Conservation (phyloP, 2,113 vertebrate genomes). For the Pycnonotus jocosus region DNA sequence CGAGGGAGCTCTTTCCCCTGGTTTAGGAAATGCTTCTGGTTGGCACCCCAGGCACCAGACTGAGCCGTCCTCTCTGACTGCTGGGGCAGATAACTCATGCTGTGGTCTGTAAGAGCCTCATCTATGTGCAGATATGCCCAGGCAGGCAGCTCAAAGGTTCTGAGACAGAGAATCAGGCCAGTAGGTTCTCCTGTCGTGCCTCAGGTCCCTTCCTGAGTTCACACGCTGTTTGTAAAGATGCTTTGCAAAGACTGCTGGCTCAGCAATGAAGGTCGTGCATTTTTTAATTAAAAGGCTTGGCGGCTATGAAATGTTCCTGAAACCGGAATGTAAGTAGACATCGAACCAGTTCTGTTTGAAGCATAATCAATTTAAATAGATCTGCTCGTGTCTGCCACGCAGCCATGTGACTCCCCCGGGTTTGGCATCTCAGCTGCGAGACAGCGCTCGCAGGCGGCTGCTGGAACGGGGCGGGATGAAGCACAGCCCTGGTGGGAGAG, state of each 20-base stretch:
- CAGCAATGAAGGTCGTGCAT: background rate
- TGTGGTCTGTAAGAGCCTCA: background rate
- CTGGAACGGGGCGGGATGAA: background rate
- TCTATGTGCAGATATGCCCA: background rate
- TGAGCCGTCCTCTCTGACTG: background rate
- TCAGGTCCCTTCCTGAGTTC: background rate
- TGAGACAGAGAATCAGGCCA: rapidly evolving
- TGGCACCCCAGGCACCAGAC: background rate
- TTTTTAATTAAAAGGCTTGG: background rate
- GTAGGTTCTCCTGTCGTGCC: background rate
- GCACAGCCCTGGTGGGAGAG: background rate
- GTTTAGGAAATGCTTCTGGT: background rate
- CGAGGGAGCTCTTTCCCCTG: background rate
- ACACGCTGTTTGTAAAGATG: background rate
- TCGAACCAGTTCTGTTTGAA: background rate
- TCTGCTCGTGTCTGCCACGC: background rate
- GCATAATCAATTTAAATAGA: constrained; percentile 8
- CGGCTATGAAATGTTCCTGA: background rate
- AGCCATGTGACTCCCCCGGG: background rate
- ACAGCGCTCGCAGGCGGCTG: background rate
- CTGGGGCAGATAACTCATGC: background rate
- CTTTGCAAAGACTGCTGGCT: background rate
- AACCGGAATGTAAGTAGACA: background rate
- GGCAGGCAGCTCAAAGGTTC: background rate
- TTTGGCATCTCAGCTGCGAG: rapidly evolving